Evolutionary conservation across 2,888 invertebrate species (phyloP).

Genomic region (Octodonta nipae): DNA sequence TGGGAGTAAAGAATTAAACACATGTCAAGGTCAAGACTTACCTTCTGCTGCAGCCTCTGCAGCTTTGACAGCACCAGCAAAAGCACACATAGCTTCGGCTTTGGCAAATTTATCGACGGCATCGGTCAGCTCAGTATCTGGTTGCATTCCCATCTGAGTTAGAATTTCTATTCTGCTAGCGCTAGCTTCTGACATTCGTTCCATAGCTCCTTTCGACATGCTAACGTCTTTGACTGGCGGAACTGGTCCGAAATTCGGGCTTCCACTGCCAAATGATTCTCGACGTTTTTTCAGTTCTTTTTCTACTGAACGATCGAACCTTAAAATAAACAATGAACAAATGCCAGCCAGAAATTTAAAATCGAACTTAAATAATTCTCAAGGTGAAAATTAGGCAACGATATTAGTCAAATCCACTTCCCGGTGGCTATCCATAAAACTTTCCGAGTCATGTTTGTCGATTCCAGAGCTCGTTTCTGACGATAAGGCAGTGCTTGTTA

Average conservation of each 20-base stretch:
- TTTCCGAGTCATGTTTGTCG: not conserved
- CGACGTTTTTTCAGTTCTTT: slow-evolving; percentile 23
- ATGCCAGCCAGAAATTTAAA: too few relatives aligned
- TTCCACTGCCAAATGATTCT: slow-evolving; percentile 7
- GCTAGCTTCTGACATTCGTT: slow-evolving; percentile 23
- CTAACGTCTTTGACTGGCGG: slow-evolving; percentile 11
- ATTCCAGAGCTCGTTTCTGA: too few relatives aligned
- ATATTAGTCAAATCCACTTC: too few relatives aligned
- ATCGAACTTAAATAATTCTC: too few relatives aligned
- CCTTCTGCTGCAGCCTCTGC: slow-evolving; percentile 35
- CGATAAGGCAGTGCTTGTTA: too few relatives aligned
- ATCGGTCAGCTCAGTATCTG: slow-evolving; percentile 32
- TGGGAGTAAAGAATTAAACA: too few relatives aligned
- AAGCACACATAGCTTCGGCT: slow-evolving; percentile 35
- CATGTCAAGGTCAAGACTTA: too few relatives aligned
- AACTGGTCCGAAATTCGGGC: not conserved
- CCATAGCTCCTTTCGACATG: slow-evolving; percentile 13
- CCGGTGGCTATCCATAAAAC: too few relatives aligned
- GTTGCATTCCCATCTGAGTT: slow-evolving; percentile 20
- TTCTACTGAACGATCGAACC: slow-evolving; percentile 27
- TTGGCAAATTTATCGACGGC: slow-evolving; percentile 35
- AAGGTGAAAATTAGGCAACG: too few relatives aligned
- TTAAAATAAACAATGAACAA: too few relatives aligned
- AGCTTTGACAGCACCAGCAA: slow-evolving; percentile 35
- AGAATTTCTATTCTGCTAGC: slow-evolving; percentile 28